Evolutionary conservation across 2,113 vertebrate species (phyloP).

Genomic region (Corythoichthys haematopterus): DNA sequence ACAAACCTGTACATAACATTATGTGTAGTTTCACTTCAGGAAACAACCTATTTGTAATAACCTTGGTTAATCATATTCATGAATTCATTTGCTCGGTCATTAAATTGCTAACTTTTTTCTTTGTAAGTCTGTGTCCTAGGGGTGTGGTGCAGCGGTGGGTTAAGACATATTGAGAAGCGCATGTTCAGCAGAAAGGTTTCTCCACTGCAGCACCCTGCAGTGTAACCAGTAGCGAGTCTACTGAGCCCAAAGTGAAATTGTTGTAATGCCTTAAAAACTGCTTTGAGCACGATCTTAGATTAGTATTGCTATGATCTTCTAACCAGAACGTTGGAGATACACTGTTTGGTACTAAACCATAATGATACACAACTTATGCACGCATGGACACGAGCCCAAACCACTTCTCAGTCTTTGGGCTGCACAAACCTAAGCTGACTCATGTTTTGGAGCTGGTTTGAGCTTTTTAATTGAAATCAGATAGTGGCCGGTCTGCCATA

Average conservation of each 20-base stretch:
- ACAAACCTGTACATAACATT: not conserved
- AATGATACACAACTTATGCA: constrained; percentile 54
- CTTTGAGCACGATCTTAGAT: constrained; percentile 1
- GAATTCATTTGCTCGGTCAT: not conserved
- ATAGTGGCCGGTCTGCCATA: constrained; percentile 18
- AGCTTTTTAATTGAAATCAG: constrained; percentile 27
- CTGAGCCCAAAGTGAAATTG: constrained; percentile 19
- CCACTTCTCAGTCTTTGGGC: not conserved
- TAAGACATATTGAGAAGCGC: constrained; percentile 32
- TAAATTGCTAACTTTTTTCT: constrained; percentile 16
- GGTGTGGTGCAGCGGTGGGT: constrained; percentile 4
- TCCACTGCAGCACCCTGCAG: constrained; percentile 32
- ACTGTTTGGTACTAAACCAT: constrained; percentile 19
- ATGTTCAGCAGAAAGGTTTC: constrained; percentile 48
- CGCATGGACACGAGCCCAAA: not conserved
- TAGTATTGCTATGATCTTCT: constrained; percentile 6
- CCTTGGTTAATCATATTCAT: not conserved
- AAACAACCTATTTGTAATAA: not conserved
- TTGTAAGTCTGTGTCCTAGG: constrained; percentile 15
- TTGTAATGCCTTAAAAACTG: constrained; percentile 12
- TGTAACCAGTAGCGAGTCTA: constrained; percentile 29
- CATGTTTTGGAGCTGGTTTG: constrained; percentile 10
- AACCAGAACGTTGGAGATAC: not conserved
- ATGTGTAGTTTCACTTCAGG: not conserved
- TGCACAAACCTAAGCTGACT: constrained; percentile 3